Percentiles rank a stretch among this genome's conserved stretches.
Evolutionary conservation across 23 tunicate species (phyloP).

Genomic region (Oikopleura vanhoeffeni): DNA sequence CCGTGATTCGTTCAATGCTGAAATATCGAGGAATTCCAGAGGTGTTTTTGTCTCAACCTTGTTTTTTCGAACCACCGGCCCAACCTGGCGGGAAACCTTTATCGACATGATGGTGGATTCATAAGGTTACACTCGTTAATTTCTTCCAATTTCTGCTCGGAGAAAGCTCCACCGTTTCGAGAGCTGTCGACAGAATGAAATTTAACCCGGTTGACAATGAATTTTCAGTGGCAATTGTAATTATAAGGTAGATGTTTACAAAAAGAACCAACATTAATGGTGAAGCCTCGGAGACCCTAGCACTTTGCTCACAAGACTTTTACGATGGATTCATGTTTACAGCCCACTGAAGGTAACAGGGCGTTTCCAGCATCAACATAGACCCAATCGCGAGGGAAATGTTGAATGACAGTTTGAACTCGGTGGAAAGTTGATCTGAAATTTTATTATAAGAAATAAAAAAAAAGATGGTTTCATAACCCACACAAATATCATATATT

Average conservation of each 20-base stretch:
- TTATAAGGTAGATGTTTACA: constrained; percentile 56
- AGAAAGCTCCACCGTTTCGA: constrained; percentile 69
- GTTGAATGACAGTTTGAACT: constrained; percentile 22
- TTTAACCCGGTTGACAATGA: constrained; percentile 75
- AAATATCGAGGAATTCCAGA: neutral
- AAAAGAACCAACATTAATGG: constrained; percentile 92
- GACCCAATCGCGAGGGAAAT: constrained; percentile 32
- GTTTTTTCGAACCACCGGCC: constrained; percentile 2
- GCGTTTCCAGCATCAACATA: constrained; percentile 98
- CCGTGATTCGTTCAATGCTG: neutral
- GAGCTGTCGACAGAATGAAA: constrained; percentile 74
- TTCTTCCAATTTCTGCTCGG: constrained; percentile 39
- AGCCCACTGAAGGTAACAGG: constrained; percentile 87
- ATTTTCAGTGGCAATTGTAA: constrained; percentile 45
- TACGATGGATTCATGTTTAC: constrained; percentile 44
- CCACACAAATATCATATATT: neutral
- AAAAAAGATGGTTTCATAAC: neutral
- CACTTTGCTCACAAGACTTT: constrained; percentile 56
- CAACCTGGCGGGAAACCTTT: neutral
- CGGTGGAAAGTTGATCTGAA: constrained; percentile 40
- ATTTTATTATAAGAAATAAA: too few relatives aligned
- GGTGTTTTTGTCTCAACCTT: neutral
- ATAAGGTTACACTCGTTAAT: constrained; percentile 69
- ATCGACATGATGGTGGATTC: constrained; percentile 34
- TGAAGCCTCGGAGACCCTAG: constrained; percentile 19